These are phyloP conservation scores for Empis livida DNA, from an alignment of 2,888 invertebrate species.

Conservation along the genomic window DNA sequence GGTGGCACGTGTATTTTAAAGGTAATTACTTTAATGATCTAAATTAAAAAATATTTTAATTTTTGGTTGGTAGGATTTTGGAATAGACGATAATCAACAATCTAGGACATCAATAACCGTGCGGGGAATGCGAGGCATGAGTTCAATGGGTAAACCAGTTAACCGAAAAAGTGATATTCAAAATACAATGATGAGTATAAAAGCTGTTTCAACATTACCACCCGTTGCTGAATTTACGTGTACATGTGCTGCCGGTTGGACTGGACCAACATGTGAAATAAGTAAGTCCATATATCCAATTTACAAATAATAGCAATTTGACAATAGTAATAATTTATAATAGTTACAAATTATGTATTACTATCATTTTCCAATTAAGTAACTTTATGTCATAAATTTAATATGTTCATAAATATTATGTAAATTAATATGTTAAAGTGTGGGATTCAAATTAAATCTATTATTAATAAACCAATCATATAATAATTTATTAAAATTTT, in stretches of 20 bases:
- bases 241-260: slow-evolving; percentile 72
- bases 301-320: neutral
- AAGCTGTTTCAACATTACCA: slow-evolving; percentile 14
- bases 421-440: too few relatives aligned
- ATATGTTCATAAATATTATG: too few relatives aligned
- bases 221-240: slow-evolving; percentile 51
- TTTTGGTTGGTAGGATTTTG: neutral
- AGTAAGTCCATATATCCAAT: slow-evolving; percentile 46
- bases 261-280: slow-evolving; percentile 64
- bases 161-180: slow-evolving; percentile 16
- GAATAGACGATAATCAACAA: neutral
- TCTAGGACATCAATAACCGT: slow-evolving; percentile 35
- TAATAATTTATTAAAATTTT: too few relatives aligned
- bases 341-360: too few relatives aligned
- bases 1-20: slow-evolving; percentile 64
- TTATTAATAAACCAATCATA: too few relatives aligned
- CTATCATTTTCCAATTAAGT: too few relatives aligned
- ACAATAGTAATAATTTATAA: too few relatives aligned
- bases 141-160: slow-evolving; percentile 36
- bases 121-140: slow-evolving; percentile 49
- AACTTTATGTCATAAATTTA: too few relatives aligned
- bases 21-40: slow-evolving; percentile 19
- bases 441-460: too few relatives aligned
- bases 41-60: neutral
- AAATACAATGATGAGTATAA: slow-evolving; percentile 9